Percentiles rank a stretch among this genome's conserved stretches.
Conservation (phyloP, 1,140 invertebrate species). For the Scaptomyza graminum region DNA sequence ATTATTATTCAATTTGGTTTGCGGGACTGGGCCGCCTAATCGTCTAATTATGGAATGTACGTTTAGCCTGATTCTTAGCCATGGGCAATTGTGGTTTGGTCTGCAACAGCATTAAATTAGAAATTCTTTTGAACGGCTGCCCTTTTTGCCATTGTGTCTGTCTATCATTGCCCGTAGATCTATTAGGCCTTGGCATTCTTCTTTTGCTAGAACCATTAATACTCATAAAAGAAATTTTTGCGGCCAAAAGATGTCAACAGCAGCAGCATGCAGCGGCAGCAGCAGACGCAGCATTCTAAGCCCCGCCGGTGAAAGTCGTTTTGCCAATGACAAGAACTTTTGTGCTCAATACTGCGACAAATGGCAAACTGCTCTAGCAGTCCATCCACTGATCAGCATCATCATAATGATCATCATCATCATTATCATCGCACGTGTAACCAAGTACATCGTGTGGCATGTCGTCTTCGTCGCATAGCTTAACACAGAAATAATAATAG, state of each 20-base stretch:
- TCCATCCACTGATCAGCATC: conserved; percentile 5
- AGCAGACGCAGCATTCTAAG: conserved; percentile 59
- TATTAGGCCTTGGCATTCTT: conserved; percentile 54
- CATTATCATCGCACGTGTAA: conserved; percentile 60
- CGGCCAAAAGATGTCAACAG: conserved; percentile 65
- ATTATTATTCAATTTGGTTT: conserved; percentile 73
- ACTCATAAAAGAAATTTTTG: conserved; percentile 60
- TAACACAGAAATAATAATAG: conserved; percentile 78
- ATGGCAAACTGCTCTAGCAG: conserved; percentile 37
- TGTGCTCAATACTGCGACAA: conserved; percentile 78
- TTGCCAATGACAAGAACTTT: conserved; percentile 76
- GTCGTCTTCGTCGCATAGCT: conserved; percentile 41
- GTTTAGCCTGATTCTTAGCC: conserved; percentile 28
- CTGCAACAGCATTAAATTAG: conserved; percentile 16
- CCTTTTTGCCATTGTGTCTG: conserved; percentile 41
- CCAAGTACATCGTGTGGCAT: conserved; percentile 69
- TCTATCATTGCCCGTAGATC: conserved; percentile 33
- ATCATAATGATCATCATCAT: conserved; percentile 15
- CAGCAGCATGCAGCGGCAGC: not conserved
- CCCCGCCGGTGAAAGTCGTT: conserved; percentile 75
- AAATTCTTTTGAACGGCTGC: conserved; percentile 35
- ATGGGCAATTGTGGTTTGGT: not conserved
- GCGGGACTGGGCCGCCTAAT: conserved; percentile 50
- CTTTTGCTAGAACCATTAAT: conserved; percentile 44
- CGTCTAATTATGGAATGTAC: conserved; percentile 49